Base-by-base conservation (phyloP, 2,113 vertebrate species). In the Haplotaxodon microlepis region DNA sequence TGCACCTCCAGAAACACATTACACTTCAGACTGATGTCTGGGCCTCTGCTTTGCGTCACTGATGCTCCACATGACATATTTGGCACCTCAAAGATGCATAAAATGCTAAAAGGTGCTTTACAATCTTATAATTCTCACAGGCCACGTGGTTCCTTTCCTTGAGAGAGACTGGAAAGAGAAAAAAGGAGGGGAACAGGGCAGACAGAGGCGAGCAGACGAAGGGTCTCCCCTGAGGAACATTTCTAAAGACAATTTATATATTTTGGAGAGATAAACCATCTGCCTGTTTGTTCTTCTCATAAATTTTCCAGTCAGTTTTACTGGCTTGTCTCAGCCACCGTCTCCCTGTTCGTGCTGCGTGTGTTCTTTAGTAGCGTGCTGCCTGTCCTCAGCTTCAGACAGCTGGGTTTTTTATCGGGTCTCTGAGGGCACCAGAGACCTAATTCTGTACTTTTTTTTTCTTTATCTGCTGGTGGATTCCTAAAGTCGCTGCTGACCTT, bases 211-310 rank as follows among this genome's bases (percentile, higher is more conserved):
- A 91, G 92, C 92, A 93, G 95, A 96, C 91, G 90, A 89, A 93
- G 76, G 86, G 47, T 90, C 88, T 93, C 95, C 95, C 94, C 87
- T 34, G 95, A 93, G 95, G 80, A 94, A 94, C 95, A 92, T 96
- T 95, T 95, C 92, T 90, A 95, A 96, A 96, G 91, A 96, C 94
- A 96, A 95, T 96, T 96, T 96, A 96, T 96, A 95, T 88, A 93
- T 96, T 93, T 95, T 96, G 95, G 96, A 96, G 93, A 95, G 93
- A 95, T 96, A 93, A 96, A 96, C 90, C 88, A 94, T 95, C 95
- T 96, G 96, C 93, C 89, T 92, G 93, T 91, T 95, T 94, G 95
- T 88, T 93, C 89, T 85, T 57, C 90, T 89, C 90, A 38, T 95
- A 95, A 96, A 96, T 95, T 56, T 94, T 92, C 92, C 95, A 95